Evolutionary conservation across 1,140 invertebrate genomes (phyloP).

Genomic region (Rhagoletis pomonella): DNA sequence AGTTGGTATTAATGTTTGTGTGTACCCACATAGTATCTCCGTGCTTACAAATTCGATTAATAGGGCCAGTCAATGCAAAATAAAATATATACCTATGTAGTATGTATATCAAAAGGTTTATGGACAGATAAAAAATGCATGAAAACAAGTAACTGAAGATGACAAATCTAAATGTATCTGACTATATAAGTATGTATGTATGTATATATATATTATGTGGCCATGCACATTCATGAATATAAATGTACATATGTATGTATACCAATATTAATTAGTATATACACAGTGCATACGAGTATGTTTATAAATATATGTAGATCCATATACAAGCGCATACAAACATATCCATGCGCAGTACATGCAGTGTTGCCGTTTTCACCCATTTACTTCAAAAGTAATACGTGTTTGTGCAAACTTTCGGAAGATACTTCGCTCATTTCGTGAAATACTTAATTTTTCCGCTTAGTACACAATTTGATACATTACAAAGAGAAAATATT

Average conservation of each 20-base stretch:
- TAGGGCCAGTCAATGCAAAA: not conserved
- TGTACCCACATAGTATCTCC: not conserved
- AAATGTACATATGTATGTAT: not conserved
- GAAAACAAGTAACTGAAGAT: not conserved
- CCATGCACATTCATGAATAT: not conserved
- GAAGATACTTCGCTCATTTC: too few species aligned
- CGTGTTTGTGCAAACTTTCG: too few species aligned
- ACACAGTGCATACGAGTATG: not conserved
- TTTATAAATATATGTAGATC: not conserved
- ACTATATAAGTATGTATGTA: not conserved
- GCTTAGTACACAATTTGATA: too few species aligned
- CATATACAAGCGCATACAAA: too few species aligned
- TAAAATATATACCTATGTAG: not conserved
- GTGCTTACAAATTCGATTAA: not conserved
- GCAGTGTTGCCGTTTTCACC: too few species aligned
- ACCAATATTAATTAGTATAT: not conserved
- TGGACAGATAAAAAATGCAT: too few species aligned
- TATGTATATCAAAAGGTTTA: not conserved
- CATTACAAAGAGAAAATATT: too few species aligned
- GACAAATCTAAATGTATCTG: not conserved
- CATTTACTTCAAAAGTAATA: too few species aligned
- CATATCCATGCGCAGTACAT: too few species aligned
- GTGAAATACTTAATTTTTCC: too few species aligned
- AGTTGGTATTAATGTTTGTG: not conserved
- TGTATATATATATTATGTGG: not conserved